Evolutionary conservation across 30 jellyfish, hydroid and myxozoan species (phyloP).

Genomic region (Nemopilema nomurai): DNA sequence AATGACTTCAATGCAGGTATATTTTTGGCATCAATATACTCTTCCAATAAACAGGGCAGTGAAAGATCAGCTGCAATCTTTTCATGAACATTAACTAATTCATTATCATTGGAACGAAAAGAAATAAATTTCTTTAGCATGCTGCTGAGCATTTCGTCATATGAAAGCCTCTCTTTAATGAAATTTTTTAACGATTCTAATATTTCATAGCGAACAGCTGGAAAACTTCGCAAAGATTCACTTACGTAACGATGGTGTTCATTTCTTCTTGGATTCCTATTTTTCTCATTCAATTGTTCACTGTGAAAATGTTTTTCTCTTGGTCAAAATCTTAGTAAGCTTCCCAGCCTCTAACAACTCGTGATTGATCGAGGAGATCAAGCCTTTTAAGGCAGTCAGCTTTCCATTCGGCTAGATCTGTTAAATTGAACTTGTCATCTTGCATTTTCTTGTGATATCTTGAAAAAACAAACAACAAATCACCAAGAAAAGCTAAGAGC

Average conservation of each 20-base stretch:
- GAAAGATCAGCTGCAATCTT: background rate
- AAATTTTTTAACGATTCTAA: background rate
- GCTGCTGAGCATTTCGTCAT: background rate
- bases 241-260: background rate
- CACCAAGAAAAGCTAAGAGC: constrained; percentile 16
- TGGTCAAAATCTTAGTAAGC: background rate
- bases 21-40: background rate
- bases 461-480: constrained; percentile 5
- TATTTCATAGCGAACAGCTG: background rate
- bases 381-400: background rate
- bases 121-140: background rate
- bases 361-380: background rate
- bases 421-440: background rate
- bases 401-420: background rate
- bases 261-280: background rate
- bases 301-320: background rate
- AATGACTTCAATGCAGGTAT: background rate
- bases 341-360: background rate
- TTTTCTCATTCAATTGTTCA: background rate
- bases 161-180: background rate
- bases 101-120: background rate
- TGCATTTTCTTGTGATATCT: constrained; percentile 25
- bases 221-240: background rate
- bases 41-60: background rate
- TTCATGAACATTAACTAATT: background rate